A percentile compares a stretch with the other conserved stretches of the same genome.
Evolutionary conservation across 2,113 vertebrate genomes (phyloP).

Genomic region (Cyprinodon tularosa): DNA sequence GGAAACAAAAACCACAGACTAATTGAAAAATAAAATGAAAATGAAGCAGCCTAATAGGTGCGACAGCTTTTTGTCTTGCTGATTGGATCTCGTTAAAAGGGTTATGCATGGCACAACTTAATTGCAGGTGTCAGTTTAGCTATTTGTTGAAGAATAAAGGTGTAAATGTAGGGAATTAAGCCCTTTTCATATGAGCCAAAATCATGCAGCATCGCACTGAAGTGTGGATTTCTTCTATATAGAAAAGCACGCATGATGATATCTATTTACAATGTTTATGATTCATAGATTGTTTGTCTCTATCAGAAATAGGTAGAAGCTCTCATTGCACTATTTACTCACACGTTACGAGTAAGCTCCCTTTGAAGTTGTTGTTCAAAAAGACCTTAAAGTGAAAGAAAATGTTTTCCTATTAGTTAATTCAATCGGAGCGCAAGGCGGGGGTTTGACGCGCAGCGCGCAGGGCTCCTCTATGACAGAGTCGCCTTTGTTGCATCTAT

Average conservation of each 20-base stretch:
- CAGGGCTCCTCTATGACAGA: slow-evolving; percentile 97
- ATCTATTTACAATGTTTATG: not conserved
- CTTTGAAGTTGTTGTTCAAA: slow-evolving; percentile 96
- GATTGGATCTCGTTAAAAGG: slow-evolving; percentile 65
- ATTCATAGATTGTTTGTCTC: not conserved
- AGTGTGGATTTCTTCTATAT: slow-evolving; percentile 32
- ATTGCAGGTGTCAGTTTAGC: slow-evolving; percentile 65
- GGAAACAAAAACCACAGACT: slow-evolving; percentile 49
- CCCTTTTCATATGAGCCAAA: slow-evolving; percentile 55
- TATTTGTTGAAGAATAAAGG: slow-evolving; percentile 67
- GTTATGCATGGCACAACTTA: slow-evolving; percentile 74
- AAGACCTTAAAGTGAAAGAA: slow-evolving; percentile 98
- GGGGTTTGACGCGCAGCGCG: slow-evolving; percentile 94
- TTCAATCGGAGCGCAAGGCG: slow-evolving; percentile 97
- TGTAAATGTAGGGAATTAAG: slow-evolving; percentile 63
- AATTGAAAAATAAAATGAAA: slow-evolving; percentile 30
- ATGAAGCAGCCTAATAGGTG: slow-evolving; percentile 36
- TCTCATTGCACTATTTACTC: slow-evolving; percentile 70
- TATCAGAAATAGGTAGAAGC: not conserved
- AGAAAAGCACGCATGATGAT: not conserved
- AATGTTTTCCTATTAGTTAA: slow-evolving; percentile 99
- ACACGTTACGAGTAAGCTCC: slow-evolving; percentile 87
- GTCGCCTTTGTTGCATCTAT: slow-evolving; percentile 99
- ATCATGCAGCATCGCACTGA: slow-evolving; percentile 57
- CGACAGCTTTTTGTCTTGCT: slow-evolving; percentile 56